Evolutionary conservation across 2,888 invertebrate genomes (phyloP), one percentile per base, ranked within the genome.

Genomic region (Ormyrus rosae): DNA sequence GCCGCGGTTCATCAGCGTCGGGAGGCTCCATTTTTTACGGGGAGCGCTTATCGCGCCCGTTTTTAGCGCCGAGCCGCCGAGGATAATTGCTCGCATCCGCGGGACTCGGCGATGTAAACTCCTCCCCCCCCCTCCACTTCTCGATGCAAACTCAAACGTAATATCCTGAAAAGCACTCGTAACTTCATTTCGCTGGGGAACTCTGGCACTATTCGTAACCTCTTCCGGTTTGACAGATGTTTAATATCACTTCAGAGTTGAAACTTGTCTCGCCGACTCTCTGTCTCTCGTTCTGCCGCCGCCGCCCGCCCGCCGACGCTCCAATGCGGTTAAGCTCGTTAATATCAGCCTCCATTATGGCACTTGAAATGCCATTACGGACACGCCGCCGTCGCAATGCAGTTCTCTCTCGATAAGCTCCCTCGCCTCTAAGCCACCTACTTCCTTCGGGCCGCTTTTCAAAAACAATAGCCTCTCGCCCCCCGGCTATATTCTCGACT

Each of bases 111-210:
- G 19, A 11, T 68, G 60, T 55, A 68, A 68, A 76, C 76, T 63
- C 19, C 46, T 13, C 75, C 8, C 7, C n/a, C 71, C 51, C 2
- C 67, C 9, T 7, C 56, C 67, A 55, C 67, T 67, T 61, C 58
- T 70, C 88, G 68, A 61, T 83, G 85, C 85, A 85, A 90, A 89
- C 88, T 89, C 89, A 89, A 89, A 89, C 89, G 89, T 89, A 89
- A 90, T 89, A 89, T 89, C 89, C 86, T 84, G 87, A 87, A 87
- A 89, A 88, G 87, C 87, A 85, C 88, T 88, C 86, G 85, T 87
- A 88, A 88, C 89, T 87, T 86, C 83, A 87, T 87, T 86, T 83
- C 84, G 83, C 82, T 63, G 34, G 83, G 82, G 81, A 60, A 83
- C 83, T 84, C 84, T 84, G 82, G 74, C 83, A 80, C 81, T 84